A percentile compares a stretch with the other conserved stretches of the same genome.
Conservation (phyloP, 2,113 vertebrate species). For the Platysternon megacephalum region DNA sequence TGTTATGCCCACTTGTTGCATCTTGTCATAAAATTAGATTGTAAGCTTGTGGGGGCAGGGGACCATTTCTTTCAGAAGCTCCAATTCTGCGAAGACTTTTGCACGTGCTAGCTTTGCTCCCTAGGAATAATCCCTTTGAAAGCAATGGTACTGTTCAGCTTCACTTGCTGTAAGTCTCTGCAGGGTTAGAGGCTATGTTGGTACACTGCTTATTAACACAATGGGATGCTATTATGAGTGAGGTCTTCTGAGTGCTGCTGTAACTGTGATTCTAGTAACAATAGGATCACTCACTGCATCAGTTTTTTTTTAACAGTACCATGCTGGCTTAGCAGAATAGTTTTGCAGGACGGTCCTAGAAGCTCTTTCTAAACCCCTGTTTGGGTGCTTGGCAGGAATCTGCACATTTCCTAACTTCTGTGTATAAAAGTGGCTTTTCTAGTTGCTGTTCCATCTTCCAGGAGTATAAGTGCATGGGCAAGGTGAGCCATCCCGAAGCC, state of each 20-base stretch:
- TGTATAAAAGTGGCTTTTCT: not conserved
- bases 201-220: not conserved
- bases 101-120: not conserved
- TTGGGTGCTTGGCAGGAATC: not conserved
- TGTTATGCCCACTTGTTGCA: not conserved
- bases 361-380: not conserved
- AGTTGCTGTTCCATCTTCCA: fast-evolving
- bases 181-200: not conserved
- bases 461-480: not conserved
- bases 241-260: not conserved
- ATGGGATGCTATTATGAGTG: not conserved
- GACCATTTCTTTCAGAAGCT: not conserved
- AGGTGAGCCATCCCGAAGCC: not conserved
- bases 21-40: not conserved
- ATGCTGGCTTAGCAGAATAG: not conserved
- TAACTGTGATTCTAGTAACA: not conserved
- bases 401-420: not conserved
- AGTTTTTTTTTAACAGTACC: not conserved
- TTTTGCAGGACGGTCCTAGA: not conserved
- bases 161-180: not conserved
- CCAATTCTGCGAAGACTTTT: not conserved
- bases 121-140: not conserved
- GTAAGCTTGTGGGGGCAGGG: not conserved
- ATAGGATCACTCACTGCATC: not conserved
- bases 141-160: not conserved